phyloP scores from a whole-genome alignment of 2,888 invertebrate species.

The Podotricha telesiphe region DNA sequence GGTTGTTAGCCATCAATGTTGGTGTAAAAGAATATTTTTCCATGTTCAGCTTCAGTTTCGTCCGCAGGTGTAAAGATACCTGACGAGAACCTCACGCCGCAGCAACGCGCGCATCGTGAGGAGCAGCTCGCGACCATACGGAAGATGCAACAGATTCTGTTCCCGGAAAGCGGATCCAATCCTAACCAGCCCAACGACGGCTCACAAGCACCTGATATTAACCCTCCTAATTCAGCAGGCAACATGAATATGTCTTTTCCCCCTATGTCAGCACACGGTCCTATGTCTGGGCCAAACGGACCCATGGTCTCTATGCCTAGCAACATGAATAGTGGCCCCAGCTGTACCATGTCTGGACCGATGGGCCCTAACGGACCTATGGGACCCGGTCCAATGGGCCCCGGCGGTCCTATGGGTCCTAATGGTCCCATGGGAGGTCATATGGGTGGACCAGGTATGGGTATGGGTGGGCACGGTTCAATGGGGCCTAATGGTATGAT shows the following conservation, averaged over 20 bases:
- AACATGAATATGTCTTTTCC: slow-evolving; percentile 75
- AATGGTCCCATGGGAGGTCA: slow-evolving; percentile 66
- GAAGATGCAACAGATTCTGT: slow-evolving; percentile 96
- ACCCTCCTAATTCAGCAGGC: slow-evolving; percentile 71
- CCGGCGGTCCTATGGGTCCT: slow-evolving; percentile 70
- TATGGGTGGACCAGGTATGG: slow-evolving; percentile 66
- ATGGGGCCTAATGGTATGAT: slow-evolving; percentile 76
- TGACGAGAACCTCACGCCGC: slow-evolving; percentile 97
- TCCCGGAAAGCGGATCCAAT: slow-evolving; percentile 88
- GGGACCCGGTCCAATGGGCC: slow-evolving; percentile 61
- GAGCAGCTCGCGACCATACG: slow-evolving; percentile 95
- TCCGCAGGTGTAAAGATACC: slow-evolving; percentile 92
- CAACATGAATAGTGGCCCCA: slow-evolving; percentile 74
- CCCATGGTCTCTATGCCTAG: slow-evolving; percentile 78
- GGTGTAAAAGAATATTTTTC: slow-evolving; percentile 42
- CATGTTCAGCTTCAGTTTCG: slow-evolving; percentile 47
- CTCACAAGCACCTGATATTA: slow-evolving; percentile 66
- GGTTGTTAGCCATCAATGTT: slow-evolving; percentile 25
- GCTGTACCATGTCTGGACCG: slow-evolving; percentile 78
- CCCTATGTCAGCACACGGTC: slow-evolving; percentile 72
- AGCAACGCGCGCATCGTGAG: slow-evolving; percentile 96
- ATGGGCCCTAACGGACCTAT: slow-evolving; percentile 67
- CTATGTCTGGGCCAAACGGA: slow-evolving; percentile 74
- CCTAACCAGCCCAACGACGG: slow-evolving; percentile 65
- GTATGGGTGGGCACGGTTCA: slow-evolving; percentile 66